A percentile compares a stretch with the other conserved stretches of the same genome.
phyloP scores from a whole-genome alignment of 1,140 invertebrate species.

The Batillaria attramentaria region DNA sequence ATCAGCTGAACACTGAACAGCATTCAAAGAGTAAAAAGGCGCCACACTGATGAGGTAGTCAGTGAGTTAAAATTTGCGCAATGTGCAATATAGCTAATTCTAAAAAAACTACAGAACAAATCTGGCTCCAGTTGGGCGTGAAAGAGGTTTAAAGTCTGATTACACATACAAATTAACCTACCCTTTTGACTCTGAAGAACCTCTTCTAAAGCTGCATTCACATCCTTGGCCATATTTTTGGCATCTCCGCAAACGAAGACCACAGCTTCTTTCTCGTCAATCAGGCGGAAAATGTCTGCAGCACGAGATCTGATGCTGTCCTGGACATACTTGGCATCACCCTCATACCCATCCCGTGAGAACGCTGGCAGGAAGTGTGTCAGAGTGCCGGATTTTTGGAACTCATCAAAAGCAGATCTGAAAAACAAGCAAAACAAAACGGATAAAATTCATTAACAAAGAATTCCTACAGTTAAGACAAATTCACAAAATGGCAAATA shows the following conservation, averaged over 20 bases:
- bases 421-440: conserved; percentile 36
- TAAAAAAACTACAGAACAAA: background rate
- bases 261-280: conserved; percentile 58
- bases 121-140: background rate
- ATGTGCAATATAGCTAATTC: no score
- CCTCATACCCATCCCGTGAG: conserved; percentile 64
- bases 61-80: background rate
- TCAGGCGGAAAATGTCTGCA: conserved; percentile 55
- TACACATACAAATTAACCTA: conserved; percentile 29
- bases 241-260: conserved; percentile 75
- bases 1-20: background rate
- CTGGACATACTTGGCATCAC: conserved; percentile 70
- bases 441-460: no score
- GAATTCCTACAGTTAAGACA: no score
- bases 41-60: background rate
- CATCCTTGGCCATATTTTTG: conserved; percentile 73
- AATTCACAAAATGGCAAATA: no score
- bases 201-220: conserved; percentile 69
- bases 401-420: conserved; percentile 68
- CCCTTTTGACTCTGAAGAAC: conserved; percentile 60
- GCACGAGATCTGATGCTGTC: conserved; percentile 63
- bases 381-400: conserved; percentile 58
- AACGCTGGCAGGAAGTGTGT: conserved; percentile 68
- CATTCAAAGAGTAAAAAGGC: background rate
- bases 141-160: background rate